Evolutionary conservation across 2,888 invertebrate genomes (phyloP), one percentile per base, ranked within the genome.

Genomic region (Callosobruchus maculatus): DNA sequence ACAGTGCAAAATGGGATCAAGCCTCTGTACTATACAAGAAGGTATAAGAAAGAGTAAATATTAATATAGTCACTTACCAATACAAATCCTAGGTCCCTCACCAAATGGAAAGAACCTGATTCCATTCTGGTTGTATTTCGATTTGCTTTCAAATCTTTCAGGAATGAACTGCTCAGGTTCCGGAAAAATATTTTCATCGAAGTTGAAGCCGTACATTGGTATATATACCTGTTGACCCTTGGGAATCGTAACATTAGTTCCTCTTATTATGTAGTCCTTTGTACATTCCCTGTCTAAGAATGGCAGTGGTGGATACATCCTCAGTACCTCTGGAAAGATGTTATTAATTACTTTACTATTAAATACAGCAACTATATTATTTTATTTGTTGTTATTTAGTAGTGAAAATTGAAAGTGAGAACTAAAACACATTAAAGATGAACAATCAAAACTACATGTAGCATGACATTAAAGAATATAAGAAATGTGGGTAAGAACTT

Each of bases 81-180:
- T 30, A 7, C 71, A 71, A 13, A 31, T 31, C 21, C 71, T 22
- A 13, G 71, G 71, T 2, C 71, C 71, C 4, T 71, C 26, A 4
- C 71, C 71, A 26, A 71, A 71, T 49, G 71, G 71, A 22, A 71
- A 20, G 31, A 30, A 71, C 21, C 21, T n/a, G 20, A 71, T 71
- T 0, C 20, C 20, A 71, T 71, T 30, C 20, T 21, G 21, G 4
- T 71, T 71, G 30, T 21, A 21, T 2, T 18, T 71, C 3, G 30
- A 31, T 26, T 71, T 49, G 4, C 21, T 31, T 20, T 9, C 21
- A 30, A 71, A 71, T 31, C 71, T 22, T 71, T 71, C 71, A 13
- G 71, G 71, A 7, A 71, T 71, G 20, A 71, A 71, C 21, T 71
- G 26, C 3, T 71, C 71, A 2, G 71, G 71, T 31, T 71, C 71